These are phyloP conservation scores for Chaetorhynchus papuensis DNA, from an alignment of 2,113 vertebrate genomes.

Conservation along the genomic window DNA sequence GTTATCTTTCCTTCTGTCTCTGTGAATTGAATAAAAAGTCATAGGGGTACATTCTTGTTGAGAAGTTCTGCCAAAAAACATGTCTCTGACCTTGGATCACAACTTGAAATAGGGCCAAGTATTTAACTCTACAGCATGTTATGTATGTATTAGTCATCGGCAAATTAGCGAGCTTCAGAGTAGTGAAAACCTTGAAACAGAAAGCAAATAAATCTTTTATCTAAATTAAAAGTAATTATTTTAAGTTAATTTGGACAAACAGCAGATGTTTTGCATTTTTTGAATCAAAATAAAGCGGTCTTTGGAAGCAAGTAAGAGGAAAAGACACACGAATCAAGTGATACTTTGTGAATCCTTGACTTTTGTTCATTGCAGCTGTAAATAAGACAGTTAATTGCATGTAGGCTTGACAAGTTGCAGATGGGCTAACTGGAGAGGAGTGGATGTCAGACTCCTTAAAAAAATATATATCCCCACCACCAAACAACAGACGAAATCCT, in stretches of 20 bases:
- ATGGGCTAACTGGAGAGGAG: constrained; percentile 77
- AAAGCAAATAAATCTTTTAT: constrained; percentile 78
- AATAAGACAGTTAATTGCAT: constrained; percentile 80
- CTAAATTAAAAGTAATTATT: constrained; percentile 89
- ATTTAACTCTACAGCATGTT: constrained; percentile 67
- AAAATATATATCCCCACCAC: background rate
- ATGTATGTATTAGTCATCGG: constrained; percentile 67
- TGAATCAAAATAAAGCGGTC: constrained; percentile 76
- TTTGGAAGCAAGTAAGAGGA: constrained; percentile 74
- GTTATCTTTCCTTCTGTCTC: constrained; percentile 70
- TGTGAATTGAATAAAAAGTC: constrained; percentile 67
- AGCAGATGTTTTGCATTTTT: constrained; percentile 83
- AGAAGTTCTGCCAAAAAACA: constrained; percentile 78
- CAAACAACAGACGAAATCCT: background rate
- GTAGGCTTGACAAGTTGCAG: constrained; percentile 80
- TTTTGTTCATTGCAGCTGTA: constrained; percentile 83
- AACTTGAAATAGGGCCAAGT: constrained; percentile 70
- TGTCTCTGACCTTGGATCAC: constrained; percentile 78
- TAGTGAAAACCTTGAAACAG: constrained; percentile 77
- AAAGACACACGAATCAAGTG: constrained; percentile 68
- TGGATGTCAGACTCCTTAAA: constrained; percentile 58
- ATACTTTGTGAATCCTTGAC: constrained; percentile 82
- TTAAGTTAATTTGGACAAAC: constrained; percentile 84
- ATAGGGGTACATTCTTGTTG: constrained; percentile 60
- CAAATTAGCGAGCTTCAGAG: constrained; percentile 68